These are phyloP conservation scores for Coptodon bakossiorum DNA, from an alignment of 2,113 vertebrate species.

Conservation along the genomic window DNA sequence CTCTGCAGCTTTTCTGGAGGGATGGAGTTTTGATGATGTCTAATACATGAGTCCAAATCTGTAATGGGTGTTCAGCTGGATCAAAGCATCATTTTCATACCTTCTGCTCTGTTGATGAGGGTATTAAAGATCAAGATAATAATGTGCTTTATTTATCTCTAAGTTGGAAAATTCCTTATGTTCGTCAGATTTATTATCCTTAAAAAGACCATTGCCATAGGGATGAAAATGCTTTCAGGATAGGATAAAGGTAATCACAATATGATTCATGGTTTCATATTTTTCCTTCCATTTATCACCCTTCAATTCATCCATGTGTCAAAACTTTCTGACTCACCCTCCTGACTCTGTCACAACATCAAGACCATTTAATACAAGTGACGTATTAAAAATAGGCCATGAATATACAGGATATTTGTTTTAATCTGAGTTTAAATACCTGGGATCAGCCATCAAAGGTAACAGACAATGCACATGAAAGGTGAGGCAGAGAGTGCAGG, in stretches of 20 bases:
- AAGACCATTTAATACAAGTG: neutral
- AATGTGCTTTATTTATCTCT: neutral
- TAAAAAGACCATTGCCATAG: neutral
- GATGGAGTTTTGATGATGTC: neutral
- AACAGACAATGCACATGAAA: neutral
- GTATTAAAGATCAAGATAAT: neutral
- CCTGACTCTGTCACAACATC: neutral
- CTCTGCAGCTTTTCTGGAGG: neutral
- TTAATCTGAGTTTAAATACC: neutral
- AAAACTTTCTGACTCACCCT: neutral
- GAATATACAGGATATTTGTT: neutral
- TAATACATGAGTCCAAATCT: neutral
- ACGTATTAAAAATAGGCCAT: neutral
- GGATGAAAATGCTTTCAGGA: neutral
- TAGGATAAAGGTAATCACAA: neutral
- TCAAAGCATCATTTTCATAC: neutral
- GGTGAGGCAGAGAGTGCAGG: neutral
- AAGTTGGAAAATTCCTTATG: neutral
- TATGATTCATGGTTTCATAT: neutral
- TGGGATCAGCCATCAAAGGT: neutral
- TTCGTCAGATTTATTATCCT: neutral
- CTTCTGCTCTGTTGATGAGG: neutral
- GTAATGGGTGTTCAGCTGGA: neutral
- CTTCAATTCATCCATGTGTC: neutral
- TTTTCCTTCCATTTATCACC: neutral